Evolutionary conservation across 2,888 invertebrate species (phyloP).

Genomic region (Caenorhabditis sp.): DNA sequence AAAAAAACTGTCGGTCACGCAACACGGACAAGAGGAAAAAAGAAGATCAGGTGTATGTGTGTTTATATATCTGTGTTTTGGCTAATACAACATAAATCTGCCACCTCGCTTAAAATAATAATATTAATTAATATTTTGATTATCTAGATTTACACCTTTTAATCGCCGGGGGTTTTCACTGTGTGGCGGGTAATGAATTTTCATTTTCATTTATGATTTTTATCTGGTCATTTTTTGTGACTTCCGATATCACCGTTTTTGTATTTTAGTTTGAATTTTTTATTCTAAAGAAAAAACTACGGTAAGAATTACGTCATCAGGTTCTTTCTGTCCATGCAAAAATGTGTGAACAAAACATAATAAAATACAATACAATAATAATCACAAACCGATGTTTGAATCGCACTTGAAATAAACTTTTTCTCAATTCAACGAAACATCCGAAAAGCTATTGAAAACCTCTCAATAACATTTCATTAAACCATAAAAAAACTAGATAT

Average conservation of each 20-base stretch:
- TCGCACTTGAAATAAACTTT: constrained; percentile 1
- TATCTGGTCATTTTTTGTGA: background rate
- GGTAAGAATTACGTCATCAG: too few relatives aligned
- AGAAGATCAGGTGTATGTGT: background rate
- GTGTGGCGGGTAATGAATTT: background rate
- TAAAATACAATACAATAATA: background rate
- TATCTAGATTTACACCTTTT: background rate
- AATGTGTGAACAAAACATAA: background rate
- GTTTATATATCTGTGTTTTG: background rate
- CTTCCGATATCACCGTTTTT: too few relatives aligned
- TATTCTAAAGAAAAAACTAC: too few relatives aligned
- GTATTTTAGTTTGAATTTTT: too few relatives aligned
- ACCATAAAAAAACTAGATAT: background rate
- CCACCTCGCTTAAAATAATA: background rate
- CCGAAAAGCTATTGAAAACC: background rate
- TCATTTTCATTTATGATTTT: background rate
- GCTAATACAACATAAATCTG: background rate
- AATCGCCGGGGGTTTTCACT: background rate
- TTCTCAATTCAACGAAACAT: background rate
- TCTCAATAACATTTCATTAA: background rate
- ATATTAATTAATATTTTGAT: background rate
- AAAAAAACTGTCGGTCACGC: background rate
- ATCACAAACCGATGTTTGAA: background rate
- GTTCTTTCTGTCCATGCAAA: background rate
- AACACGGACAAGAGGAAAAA: background rate